Conservation (phyloP, 2,113 vertebrate species). For the Sterrhoptilus dennistouni region DNA sequence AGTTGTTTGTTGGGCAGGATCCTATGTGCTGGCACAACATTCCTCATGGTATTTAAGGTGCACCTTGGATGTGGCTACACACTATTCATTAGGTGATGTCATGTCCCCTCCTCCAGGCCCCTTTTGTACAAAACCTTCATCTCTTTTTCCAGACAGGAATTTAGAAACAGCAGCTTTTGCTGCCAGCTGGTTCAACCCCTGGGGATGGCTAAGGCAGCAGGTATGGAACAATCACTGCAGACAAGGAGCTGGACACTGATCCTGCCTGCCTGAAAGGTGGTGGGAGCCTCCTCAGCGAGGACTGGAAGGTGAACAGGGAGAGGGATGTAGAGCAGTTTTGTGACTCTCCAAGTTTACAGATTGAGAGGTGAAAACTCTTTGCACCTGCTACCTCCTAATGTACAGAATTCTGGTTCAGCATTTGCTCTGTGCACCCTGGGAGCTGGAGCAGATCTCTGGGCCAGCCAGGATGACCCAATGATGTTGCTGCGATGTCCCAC, state of each 20-base stretch:
- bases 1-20: background rate
- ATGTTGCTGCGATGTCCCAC: background rate
- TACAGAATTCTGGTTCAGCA: background rate
- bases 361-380: background rate
- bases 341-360: background rate
- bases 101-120: background rate
- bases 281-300: fast-evolving
- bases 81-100: background rate
- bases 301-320: background rate
- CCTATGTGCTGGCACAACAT: background rate
- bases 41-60: background rate
- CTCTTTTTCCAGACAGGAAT: background rate
- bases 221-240: background rate
- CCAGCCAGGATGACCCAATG: background rate
- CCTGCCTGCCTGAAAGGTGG: background rate
- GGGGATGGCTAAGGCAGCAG: background rate
- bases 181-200: background rate
- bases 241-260: background rate
- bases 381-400: background rate
- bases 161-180: background rate
- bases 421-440: background rate
- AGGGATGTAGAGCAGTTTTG: background rate
- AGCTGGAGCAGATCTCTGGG: background rate
- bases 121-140: background rate
- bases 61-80: background rate